A percentile compares a stretch with the other conserved stretches of the same genome.
phyloP scores from a whole-genome alignment of 2,797 vertebrate genomes.

The Periparus ater region DNA sequence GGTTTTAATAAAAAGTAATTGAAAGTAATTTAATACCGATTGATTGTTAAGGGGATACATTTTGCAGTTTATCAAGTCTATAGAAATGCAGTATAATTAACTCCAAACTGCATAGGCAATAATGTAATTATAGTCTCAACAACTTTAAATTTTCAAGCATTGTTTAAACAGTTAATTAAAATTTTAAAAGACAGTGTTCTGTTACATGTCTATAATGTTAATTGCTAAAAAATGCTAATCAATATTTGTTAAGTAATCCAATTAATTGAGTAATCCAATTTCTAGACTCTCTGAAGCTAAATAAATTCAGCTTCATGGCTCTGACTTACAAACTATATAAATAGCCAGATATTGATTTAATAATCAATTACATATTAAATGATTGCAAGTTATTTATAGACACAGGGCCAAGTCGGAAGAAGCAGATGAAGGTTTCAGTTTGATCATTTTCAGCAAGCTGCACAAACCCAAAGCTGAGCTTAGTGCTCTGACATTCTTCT shows the following conservation, averaged over 20 bases:
- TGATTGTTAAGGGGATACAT: slow-evolving; percentile 75
- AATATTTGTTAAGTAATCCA: slow-evolving; percentile 53
- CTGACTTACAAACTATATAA: slow-evolving; percentile 8
- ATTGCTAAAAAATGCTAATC: slow-evolving; percentile 63
- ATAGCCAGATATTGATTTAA: slow-evolving; percentile 31
- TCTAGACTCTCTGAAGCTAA: slow-evolving; percentile 7
- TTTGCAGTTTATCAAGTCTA: slow-evolving; percentile 73
- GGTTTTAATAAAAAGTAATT: slow-evolving; percentile 78
- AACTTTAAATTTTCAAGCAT: slow-evolving; percentile 70
- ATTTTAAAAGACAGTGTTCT: slow-evolving; percentile 65
- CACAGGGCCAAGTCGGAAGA: neutral
- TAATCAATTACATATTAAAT: slow-evolving; percentile 41
- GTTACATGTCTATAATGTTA: slow-evolving; percentile 56
- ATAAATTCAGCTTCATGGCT: slow-evolving; percentile 37
- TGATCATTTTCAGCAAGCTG: neutral
- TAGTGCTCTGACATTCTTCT: neutral
- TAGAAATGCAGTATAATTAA: slow-evolving; percentile 75
- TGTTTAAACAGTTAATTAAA: slow-evolving; percentile 79
- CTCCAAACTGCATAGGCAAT: slow-evolving; percentile 68
- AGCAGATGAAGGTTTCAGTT: neutral
- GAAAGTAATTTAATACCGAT: slow-evolving; percentile 73
- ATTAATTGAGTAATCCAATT: slow-evolving; percentile 54
- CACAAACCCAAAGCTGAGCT: neutral
- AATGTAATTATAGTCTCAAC: slow-evolving; percentile 74
- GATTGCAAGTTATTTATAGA: neutral